Evolutionary conservation across 2,113 vertebrate genomes (phyloP), one percentile per base, ranked within the genome.

Genomic region (Cyphomyrus plagiostoma): DNA sequence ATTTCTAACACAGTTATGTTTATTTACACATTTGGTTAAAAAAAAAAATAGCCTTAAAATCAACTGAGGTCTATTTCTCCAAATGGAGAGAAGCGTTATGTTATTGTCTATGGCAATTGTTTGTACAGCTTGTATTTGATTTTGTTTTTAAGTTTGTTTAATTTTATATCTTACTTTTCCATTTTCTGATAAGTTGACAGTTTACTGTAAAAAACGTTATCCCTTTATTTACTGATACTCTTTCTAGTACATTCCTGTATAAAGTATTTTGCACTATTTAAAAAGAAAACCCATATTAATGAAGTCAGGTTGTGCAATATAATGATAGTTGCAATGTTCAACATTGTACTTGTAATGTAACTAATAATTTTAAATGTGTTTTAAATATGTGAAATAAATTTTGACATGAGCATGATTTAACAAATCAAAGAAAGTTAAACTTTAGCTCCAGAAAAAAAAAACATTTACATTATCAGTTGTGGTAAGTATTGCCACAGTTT

Each of bases 361-460:
- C 96, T 96, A 97, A 95, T 95, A 91, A 97, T 97, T 98, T 97
- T 96, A 98, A 98, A 96, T 99, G 98, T 98, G 97, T 98, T 98
- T 99, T 99, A 97, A 98, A 97, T 97, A 97, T 99, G 98, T 98
- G 97, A 98, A 98, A 98, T 98, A 98, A 98, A 98, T 95, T 96
- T 98, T 97, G 97, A 97, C 95, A 95, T 95, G 95, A 97, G 97
- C 98, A 98, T 98, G 97, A 97, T 96, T 96, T 97, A 96, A 96
- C 93, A 93, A 96, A 93, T 94, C 93, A 94, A 93, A 96, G 94
- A 91, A 91, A 94, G 92, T 94, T 92, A 90, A 92, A 91, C 89
- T 91, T 94, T 93, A 93, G 91, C 92, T 92, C 88, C 91, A 93
- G 92, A 90, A 90, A 90, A 93, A 92, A 89, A 88, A 91, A n/a